These are phyloP conservation scores for Tromatobia lineatoria DNA, from an alignment of 2,888 invertebrate genomes.

Conservation along the genomic window DNA sequence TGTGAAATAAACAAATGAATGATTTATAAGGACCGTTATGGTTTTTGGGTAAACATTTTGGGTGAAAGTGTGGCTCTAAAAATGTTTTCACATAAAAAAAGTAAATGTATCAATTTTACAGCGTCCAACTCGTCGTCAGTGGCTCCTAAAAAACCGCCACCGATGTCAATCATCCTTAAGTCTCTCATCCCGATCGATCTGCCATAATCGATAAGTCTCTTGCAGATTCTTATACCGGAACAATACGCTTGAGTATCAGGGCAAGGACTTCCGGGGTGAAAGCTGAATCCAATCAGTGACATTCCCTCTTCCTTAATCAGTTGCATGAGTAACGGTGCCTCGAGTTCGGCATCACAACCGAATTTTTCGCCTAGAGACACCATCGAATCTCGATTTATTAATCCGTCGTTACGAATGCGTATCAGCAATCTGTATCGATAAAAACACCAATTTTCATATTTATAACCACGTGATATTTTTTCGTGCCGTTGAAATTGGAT, in stretches of 20 bases:
- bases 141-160: slow-evolving; percentile 88
- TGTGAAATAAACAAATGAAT: too few species aligned
- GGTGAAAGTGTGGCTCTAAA: neutral
- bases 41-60: too few species aligned
- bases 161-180: slow-evolving; percentile 87
- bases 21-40: too few species aligned
- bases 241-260: slow-evolving; percentile 86
- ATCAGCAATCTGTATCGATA: slow-evolving; percentile 74
- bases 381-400: slow-evolving; percentile 20
- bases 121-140: slow-evolving; percentile 83
- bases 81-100: neutral
- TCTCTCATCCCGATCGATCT: slow-evolving; percentile 86
- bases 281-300: slow-evolving; percentile 81
- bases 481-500: too few species aligned
- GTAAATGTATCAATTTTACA: slow-evolving; percentile 75
- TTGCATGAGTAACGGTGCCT: slow-evolving; percentile 76
- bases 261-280: slow-evolving; percentile 81
- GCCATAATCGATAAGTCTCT: slow-evolving; percentile 86
- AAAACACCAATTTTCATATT: neutral
- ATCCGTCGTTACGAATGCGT: slow-evolving; percentile 79
- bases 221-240: slow-evolving; percentile 86
- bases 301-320: slow-evolving; percentile 76
- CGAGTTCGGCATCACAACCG: slow-evolving; percentile 79
- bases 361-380: slow-evolving; percentile 78
- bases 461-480: too few species aligned